Conservation (phyloP, 2,113 vertebrate species). For the Daubentonia madagascariensis region DNA sequence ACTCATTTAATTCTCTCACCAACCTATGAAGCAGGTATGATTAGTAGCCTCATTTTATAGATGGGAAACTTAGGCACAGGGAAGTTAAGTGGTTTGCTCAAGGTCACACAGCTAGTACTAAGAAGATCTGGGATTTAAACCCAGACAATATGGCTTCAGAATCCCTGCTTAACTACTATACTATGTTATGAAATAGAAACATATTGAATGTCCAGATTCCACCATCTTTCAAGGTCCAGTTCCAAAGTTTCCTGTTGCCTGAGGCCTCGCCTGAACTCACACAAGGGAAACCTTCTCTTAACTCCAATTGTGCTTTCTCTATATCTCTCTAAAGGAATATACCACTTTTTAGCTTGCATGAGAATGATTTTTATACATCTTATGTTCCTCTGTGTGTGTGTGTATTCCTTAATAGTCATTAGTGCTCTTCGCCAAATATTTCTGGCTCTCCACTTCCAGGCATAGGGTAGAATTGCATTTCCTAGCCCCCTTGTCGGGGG, state of each 20-base stretch:
- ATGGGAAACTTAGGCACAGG: background rate
- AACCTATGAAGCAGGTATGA: background rate
- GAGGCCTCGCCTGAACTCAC: background rate
- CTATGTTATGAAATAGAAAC: background rate
- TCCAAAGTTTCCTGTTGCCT: background rate
- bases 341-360: background rate
- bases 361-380: conserved; percentile 12
- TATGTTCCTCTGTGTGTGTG: background rate
- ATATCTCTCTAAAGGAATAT: background rate
- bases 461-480: background rate
- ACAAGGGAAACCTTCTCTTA: background rate
- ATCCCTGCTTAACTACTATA: background rate
- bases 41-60: background rate
- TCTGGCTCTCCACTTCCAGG: background rate
- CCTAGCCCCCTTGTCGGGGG: background rate
- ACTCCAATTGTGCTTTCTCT: background rate
- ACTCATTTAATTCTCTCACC: background rate
- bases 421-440: conserved; percentile 11
- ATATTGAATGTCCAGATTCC: background rate
- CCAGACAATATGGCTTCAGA: background rate
- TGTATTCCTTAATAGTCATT: background rate
- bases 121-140: background rate
- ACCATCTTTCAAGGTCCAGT: background rate
- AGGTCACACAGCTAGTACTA: background rate
- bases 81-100: conserved; percentile 6